Base-by-base conservation (phyloP, 1,140 invertebrate species). In the Portunus trituberculatus region DNA sequence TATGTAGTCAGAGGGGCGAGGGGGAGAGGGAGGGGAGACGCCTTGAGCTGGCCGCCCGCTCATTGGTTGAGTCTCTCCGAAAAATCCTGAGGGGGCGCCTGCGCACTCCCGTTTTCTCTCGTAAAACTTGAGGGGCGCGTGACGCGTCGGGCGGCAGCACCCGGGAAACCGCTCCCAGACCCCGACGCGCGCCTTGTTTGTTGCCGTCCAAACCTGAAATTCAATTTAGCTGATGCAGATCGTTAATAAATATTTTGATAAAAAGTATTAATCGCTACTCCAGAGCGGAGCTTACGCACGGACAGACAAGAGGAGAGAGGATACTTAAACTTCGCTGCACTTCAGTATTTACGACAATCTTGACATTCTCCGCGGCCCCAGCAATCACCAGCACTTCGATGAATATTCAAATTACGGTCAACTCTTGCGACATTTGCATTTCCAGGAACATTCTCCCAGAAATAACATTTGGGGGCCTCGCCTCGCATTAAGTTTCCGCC, bases 1-100 rank as follows among this genome's bases (percentile, higher is more conserved):
- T 95, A 95, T 95, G 94, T 95, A 95, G 90, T 95, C 90, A 93
- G 91, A 95, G 94, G 94, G 93, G 84, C 76, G 76, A 87, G 82
- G 83, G 92, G 46, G 92, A 87, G 84, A 31, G 67, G 84, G 14
- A 45, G 84, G 92, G 67, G 93, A 91, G 91, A 83, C 94, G 94
- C 94, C 94, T 92, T 95, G 89, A 93, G 86, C 46, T 46, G 25
- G 29, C 91, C 59, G 91, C 16, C 25, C 82, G 32, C 94, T 88
- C 76, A 95, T 95, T 95, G 94, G 94, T 87, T 48, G 90, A 91
- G 89, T 87, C 76, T 92, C 83, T 67, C 91, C 94, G 52, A 95
- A 95, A 95, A 95, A 95, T 95, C 48, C 48, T 45, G 48, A 67
- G 91, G n/a, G 52, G 91, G 83, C 91, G 94, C 94, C 83, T 92